A percentile compares a stretch with the other conserved stretches of the same genome.
Evolutionary conservation across 2,888 invertebrate genomes (phyloP).

Genomic region (Seira sanloemensis): DNA sequence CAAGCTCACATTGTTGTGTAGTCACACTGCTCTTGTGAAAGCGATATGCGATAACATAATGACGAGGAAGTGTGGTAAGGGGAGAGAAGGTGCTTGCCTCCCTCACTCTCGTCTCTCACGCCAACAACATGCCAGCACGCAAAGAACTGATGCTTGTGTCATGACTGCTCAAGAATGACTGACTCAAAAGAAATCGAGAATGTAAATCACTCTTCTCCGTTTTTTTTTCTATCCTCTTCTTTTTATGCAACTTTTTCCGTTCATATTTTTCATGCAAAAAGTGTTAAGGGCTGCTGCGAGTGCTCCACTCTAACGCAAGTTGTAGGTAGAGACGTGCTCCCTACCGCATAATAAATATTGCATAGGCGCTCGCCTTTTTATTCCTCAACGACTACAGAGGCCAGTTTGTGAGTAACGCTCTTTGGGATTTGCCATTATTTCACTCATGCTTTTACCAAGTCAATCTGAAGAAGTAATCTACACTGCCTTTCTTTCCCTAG

Average conservation of each 20-base stretch:
- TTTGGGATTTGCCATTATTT: neutral
- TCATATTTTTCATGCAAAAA: conserved; percentile 15
- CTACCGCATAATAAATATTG: neutral
- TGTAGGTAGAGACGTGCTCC: neutral
- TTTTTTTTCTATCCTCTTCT: neutral
- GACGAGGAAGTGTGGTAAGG: neutral
- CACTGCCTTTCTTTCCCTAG: too few relatives aligned
- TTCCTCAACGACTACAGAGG: neutral
- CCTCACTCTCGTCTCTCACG: too few relatives aligned
- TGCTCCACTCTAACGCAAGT: neutral
- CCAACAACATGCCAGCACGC: neutral
- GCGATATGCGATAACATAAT: neutral
- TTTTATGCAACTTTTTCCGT: neutral
- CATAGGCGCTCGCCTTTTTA: neutral
- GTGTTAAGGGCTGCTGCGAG: conserved; percentile 2
- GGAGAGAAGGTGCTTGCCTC: too few relatives aligned
- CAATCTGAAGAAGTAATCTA: neutral
- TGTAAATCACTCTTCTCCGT: conserved; percentile 26
- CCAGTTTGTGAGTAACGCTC: neutral
- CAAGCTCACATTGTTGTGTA: neutral
- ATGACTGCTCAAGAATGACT: conserved; percentile 37
- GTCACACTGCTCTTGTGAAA: neutral
- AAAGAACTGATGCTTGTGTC: conserved; percentile 29
- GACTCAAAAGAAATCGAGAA: conserved; percentile 31
- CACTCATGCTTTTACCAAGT: too few relatives aligned